Conservation (phyloP, 30 jellyfish, hydroid and myxozoan genomes). For the Nemopilema nomurai region DNA sequence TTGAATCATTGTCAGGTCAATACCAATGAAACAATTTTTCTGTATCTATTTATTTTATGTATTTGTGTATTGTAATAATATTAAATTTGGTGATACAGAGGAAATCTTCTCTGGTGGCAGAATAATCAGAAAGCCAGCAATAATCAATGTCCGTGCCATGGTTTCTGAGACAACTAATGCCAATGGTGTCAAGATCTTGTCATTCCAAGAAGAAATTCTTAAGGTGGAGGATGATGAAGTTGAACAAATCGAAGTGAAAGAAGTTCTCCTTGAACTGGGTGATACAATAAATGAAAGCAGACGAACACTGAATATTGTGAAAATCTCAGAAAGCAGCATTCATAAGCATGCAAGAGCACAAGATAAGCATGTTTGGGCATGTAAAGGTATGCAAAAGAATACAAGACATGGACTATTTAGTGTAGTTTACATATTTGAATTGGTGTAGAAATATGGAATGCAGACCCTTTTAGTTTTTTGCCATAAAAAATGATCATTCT, state of each 20-base stretch:
- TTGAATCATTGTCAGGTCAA: too few species aligned
- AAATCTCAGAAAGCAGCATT: constrained; percentile 53
- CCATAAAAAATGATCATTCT: too few species aligned
- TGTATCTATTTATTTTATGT: too few species aligned
- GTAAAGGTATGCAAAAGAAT: too few species aligned
- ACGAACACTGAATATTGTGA: constrained; percentile 36
- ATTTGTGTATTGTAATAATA: too few species aligned
- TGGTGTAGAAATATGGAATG: too few species aligned
- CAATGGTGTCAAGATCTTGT: constrained; percentile 47
- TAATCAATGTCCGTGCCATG: constrained; percentile 68
- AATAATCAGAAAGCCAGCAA: constrained; percentile 47
- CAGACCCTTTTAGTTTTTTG: too few species aligned
- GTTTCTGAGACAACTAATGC: constrained; percentile 39
- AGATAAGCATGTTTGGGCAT: constrained; percentile 70
- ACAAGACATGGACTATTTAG: too few species aligned
- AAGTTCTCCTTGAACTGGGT: constrained; percentile 54
- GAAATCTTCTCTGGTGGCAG: constrained; percentile 26
- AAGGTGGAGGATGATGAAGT: constrained; percentile 61
- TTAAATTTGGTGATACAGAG: constrained; percentile 24
- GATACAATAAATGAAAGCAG: constrained; percentile 43
- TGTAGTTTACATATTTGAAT: too few species aligned
- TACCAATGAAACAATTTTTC: too few species aligned
- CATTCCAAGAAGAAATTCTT: constrained; percentile 66
- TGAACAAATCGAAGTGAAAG: constrained; percentile 65
- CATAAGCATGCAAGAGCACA: constrained; percentile 22